phyloP scores from a whole-genome alignment of 1,140 invertebrate species.

The Homalodisca vitripennis region DNA sequence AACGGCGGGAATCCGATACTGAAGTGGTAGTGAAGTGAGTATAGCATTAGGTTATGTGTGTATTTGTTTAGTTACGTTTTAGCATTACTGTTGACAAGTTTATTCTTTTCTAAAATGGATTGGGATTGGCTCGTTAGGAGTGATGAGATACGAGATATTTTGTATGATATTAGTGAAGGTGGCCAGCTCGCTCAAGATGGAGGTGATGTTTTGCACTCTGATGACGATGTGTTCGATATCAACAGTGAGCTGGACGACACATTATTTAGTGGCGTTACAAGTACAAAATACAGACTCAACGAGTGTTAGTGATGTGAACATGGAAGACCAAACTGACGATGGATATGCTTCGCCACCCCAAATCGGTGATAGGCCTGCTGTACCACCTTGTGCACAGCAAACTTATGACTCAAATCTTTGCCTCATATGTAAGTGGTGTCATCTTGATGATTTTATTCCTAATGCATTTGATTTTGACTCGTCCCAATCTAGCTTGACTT shows the following conservation, averaged over 20 bases:
- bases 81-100: too few species aligned
- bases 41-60: too few species aligned
- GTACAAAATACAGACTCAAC: too few species aligned
- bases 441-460: neutral
- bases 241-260: neutral
- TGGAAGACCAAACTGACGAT: neutral
- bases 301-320: neutral
- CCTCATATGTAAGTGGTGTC: neutral
- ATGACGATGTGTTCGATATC: neutral
- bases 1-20: too few species aligned
- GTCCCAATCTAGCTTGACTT: neutral
- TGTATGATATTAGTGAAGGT: neutral
- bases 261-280: neutral
- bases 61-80: too few species aligned
- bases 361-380: neutral
- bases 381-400: neutral
- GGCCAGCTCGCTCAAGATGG: neutral
- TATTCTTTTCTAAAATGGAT: too few species aligned
- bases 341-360: neutral
- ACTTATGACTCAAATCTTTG: neutral
- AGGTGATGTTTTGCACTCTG: neutral
- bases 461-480: neutral
- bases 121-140: neutral
- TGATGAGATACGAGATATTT: neutral
- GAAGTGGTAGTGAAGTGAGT: too few species aligned